Evolutionary conservation across 1,140 invertebrate species (phyloP), one percentile per base, ranked within the genome.

Genomic region (Araneus ventricosus): DNA sequence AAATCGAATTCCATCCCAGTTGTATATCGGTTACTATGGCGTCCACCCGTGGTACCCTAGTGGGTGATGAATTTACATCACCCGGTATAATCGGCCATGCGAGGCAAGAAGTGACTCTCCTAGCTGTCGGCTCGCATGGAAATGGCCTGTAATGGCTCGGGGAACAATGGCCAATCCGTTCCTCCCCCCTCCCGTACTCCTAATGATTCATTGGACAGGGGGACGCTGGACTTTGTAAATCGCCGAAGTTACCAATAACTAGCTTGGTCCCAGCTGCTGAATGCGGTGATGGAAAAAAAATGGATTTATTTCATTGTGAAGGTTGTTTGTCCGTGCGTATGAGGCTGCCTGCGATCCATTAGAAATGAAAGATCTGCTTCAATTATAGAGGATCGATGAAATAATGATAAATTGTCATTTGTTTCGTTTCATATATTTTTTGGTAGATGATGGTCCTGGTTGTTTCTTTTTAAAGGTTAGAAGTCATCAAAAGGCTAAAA

Each of bases 11-110:
- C 85, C 59, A 84, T 84, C 37, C 45, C 37, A 57, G 45, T 57
- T 86, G 45, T 57, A 57, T 61, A 59, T 57, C 84, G 45, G 45
- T 59, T 86, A 52, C 45, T 59, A 86, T 86, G 80, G 45, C 80
- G 24, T 27, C 80, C 80, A 84, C 45, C 22, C 14, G n/a, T 10
- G 27, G 17, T 61, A 45, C 52, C 57, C n/a, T 22, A 34, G 52
- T 10, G 10, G 22, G 87, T 90, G 79, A 91, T 91, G 89, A 82
- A 91, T 91, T 91, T 79, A 79, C 88, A 79, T 89, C 88, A 79
- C 41, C 70, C 30, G 52, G 57, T n/a, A 57, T 82, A 84, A 84
- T 82, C 89, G 57, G 34, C 70, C 89, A 91, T 27, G 89, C 89
- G 89, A 39, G 34, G 57, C 86, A 37, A 79, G 34, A 41, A 89